Evolutionary conservation across 2,888 invertebrate species (phyloP).

Genomic region (Athripsodes cinereus): DNA sequence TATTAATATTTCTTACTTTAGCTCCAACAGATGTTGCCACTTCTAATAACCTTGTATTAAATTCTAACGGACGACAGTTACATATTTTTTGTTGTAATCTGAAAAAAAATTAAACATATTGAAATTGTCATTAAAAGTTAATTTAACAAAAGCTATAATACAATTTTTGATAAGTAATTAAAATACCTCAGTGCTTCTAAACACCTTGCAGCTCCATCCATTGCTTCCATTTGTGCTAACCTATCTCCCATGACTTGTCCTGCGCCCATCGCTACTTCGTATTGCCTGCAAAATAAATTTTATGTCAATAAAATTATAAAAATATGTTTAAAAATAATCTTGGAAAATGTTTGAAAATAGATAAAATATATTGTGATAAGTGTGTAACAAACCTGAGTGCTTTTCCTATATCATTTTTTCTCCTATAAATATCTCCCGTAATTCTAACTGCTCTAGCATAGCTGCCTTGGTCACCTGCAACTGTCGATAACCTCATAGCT

Average conservation of each 20-base stretch:
- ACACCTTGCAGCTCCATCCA: constrained; percentile 82
- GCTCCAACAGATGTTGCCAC: constrained; percentile 83
- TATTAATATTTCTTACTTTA: constrained; percentile 55
- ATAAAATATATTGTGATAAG: background rate
- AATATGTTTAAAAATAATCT: background rate
- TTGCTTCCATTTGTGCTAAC: constrained; percentile 83
- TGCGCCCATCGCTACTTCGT: constrained; percentile 83
- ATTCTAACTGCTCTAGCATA: constrained; percentile 77
- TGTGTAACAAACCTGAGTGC: constrained; percentile 40
- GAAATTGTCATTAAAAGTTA: background rate
- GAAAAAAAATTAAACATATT: constrained; percentile 3
- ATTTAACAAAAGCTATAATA: background rate
- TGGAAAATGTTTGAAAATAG: background rate
- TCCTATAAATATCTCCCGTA: constrained; percentile 77
- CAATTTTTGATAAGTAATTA: background rate
- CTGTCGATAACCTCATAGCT: constrained; percentile 68
- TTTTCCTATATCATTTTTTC: constrained; percentile 75
- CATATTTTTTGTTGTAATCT: constrained; percentile 73
- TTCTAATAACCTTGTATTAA: constrained; percentile 75
- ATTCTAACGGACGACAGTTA: constrained; percentile 80
- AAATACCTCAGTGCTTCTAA: constrained; percentile 60
- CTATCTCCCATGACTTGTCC: constrained; percentile 74
- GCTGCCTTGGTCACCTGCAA: constrained; percentile 79
- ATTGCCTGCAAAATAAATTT: constrained; percentile 56
- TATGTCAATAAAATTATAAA: constrained; percentile 14